Percentiles rank a stretch among this genome's conserved stretches.
These are phyloP conservation scores for Parelbella ahira DNA, from an alignment of 2,888 invertebrate genomes.

Conservation along the genomic window DNA sequence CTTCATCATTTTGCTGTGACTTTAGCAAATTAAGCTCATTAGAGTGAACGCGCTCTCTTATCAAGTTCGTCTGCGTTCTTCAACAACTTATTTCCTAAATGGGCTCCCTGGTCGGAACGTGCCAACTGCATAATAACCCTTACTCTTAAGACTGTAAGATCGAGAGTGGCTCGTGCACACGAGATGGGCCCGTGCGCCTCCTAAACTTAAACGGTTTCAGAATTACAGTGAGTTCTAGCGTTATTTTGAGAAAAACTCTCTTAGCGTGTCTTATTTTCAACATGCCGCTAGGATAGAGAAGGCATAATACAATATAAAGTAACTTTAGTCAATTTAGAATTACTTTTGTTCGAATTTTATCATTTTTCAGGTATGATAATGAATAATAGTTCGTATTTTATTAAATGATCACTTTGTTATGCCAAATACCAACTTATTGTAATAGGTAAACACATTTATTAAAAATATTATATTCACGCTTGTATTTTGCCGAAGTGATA, in stretches of 20 bases:
- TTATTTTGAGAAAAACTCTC: conserved; percentile 10
- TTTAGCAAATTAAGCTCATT: conserved; percentile 70
- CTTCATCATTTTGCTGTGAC: conserved; percentile 52
- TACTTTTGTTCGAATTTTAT: too few species aligned
- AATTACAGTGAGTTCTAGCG: conserved; percentile 9
- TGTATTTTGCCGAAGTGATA: too few species aligned
- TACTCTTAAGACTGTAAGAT: background rate
- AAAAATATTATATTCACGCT: too few species aligned
- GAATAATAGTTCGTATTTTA: too few species aligned
- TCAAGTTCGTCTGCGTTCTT: conserved; percentile 40
- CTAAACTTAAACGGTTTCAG: conserved; percentile 19
- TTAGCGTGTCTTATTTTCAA: conserved; percentile 5
- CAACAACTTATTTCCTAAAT: conserved; percentile 28
- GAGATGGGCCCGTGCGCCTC: background rate
- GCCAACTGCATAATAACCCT: background rate
- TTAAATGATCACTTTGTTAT: too few species aligned
- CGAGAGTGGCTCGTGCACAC: background rate
- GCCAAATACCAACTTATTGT: too few species aligned
- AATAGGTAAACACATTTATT: too few species aligned
- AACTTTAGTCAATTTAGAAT: too few species aligned
- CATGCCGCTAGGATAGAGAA: too few species aligned
- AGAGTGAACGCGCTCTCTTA: conserved; percentile 38
- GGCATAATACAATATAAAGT: too few species aligned
- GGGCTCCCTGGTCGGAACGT: conserved; percentile 8
- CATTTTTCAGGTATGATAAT: too few species aligned